Evolutionary conservation across 2,888 invertebrate species (phyloP).

Genomic region (Phyllotreta cruciferae): DNA sequence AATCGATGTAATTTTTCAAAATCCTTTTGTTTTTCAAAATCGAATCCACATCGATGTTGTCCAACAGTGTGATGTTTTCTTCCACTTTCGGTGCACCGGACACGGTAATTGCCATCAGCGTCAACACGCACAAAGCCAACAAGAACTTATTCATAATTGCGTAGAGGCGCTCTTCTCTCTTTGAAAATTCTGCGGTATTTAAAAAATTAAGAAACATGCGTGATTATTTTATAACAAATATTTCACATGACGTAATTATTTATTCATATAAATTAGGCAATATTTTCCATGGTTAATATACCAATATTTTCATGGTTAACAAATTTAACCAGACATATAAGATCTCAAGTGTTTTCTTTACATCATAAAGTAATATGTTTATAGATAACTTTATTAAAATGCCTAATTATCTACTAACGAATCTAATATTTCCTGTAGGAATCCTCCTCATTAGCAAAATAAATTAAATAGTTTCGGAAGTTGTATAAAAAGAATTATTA

Average conservation of each 20-base stretch:
- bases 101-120: slow-evolving; percentile 22
- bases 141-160: slow-evolving; percentile 19
- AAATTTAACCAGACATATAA: too few relatives aligned
- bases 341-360: too few relatives aligned
- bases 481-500: background rate
- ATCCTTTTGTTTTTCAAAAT: slow-evolving; percentile 71
- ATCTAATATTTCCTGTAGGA: too few relatives aligned
- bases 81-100: slow-evolving; percentile 42
- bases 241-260: slow-evolving; percentile 24
- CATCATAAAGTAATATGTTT: too few relatives aligned
- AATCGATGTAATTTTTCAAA: slow-evolving; percentile 69
- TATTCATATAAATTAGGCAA: background rate
- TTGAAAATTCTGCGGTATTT: background rate
- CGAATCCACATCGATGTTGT: slow-evolving; percentile 64
- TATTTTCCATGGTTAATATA: too few relatives aligned
- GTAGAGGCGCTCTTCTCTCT: slow-evolving; percentile 6
- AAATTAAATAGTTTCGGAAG: background rate
- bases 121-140: slow-evolving; percentile 10
- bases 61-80: slow-evolving; percentile 71
- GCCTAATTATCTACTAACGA: too few relatives aligned
- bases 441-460: slow-evolving; percentile 1
- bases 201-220: too few relatives aligned
- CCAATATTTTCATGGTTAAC: too few relatives aligned
- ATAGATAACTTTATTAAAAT: too few relatives aligned
- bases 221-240: background rate